Base-by-base conservation (phyloP, 1,140 invertebrate species). In the Drosophila burlai region DNA sequence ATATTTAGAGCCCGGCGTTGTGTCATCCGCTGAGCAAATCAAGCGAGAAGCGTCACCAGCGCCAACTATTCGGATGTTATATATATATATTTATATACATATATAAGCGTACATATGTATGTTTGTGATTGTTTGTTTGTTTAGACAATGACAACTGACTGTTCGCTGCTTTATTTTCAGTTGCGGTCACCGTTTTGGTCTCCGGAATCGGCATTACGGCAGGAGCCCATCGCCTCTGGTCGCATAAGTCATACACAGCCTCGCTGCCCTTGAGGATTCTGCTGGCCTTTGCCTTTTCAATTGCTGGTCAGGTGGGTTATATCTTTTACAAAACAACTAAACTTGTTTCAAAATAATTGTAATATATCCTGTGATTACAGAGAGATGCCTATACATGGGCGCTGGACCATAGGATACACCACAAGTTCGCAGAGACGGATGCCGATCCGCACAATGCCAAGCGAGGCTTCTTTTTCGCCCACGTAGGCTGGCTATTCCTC, bases 201-300 rank as follows among this genome's bases (percentile, higher is more conserved):
- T 94, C 93, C 18, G 95, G 95, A 42, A 94, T 96, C 63, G 96
- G 96, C 7, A 94, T 98, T 9, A 98, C 97, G 7, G 97, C 94
- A 26, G 97, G 97, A 13, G 96, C 94, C 1, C 97, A 98, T 93
- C 94, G 97, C 10, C 94, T 97, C 4, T 98, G 97, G 97, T 95
- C 96, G 5, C 97, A 98, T 92, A 94, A 96, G 49, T 94, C 97
- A 1, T 98, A 97, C 92, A 97, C 97, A 93, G 97, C 97, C 1
- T 96, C 94, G 68, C 76, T 95, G 42, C 97, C 97, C 0, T 91
- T 98, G 16, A 94, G 96, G 76, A 93, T 97, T 4, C 92, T 98
- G 49, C 89, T 98, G 8, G 93, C 96, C 24, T 71, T 96, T 11
- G 95, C 95, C 65, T 96, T 96, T 77, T 95, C 95, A 13, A 93